Evolutionary conservation across 2,888 invertebrate species (phyloP).

Genomic region (Watsonalla cultraria): DNA sequence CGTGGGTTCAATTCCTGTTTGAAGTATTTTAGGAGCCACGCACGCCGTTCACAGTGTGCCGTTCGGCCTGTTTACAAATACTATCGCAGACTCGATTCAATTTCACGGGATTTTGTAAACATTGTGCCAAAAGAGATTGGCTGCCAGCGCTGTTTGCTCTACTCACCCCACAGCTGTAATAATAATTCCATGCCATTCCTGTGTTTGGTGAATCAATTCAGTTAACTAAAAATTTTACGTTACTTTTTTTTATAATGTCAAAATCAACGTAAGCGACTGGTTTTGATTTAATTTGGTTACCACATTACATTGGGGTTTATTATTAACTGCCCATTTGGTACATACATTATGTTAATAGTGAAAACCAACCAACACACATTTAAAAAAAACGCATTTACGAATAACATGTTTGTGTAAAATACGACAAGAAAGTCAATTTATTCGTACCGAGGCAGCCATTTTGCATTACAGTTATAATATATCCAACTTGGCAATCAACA

Average conservation of each 20-base stretch:
- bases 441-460: constrained; percentile 19
- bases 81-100: constrained; percentile 68
- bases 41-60: constrained; percentile 42
- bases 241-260: constrained; percentile 3
- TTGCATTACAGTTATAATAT: constrained; percentile 43
- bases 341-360: too few relatives aligned
- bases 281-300: background rate
- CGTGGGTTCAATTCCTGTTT: constrained; percentile 73
- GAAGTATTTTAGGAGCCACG: constrained; percentile 72
- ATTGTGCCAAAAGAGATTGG: constrained; percentile 60
- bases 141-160: constrained; percentile 39
- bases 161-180: constrained; percentile 22
- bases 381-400: too few relatives aligned
- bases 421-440: constrained; percentile 21
- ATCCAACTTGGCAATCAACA: constrained; percentile 21
- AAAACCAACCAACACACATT: too few relatives aligned
- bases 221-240: constrained; percentile 29
- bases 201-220: constrained; percentile 23
- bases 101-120: constrained; percentile 70
- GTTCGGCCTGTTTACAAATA: constrained; percentile 73
- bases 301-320: background rate
- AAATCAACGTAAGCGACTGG: too few relatives aligned
- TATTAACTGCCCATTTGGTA: background rate
- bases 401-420: constrained; percentile 5
- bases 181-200: constrained; percentile 23